Percentiles rank a stretch among this genome's conserved stretches.
Evolutionary conservation across 2,888 invertebrate genomes (phyloP).

Genomic region (Agapetus fuscipes): DNA sequence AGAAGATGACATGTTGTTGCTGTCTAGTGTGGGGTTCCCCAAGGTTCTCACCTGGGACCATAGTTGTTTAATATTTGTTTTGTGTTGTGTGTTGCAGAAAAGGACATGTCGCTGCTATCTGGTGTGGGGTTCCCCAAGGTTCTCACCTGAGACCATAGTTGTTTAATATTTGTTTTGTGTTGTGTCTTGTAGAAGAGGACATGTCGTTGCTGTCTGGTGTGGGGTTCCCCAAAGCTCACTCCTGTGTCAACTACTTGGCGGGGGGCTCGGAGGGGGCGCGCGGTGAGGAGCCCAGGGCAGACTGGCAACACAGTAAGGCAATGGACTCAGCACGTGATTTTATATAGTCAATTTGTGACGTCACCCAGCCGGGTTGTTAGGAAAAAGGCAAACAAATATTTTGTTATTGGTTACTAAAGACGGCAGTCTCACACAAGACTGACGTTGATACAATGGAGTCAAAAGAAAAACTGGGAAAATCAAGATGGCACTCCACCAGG

Average conservation of each 20-base stretch:
- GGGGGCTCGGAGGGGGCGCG: constrained; percentile 53
- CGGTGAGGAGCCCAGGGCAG: constrained; percentile 62
- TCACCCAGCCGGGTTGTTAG: no score
- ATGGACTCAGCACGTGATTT: constrained; percentile 13
- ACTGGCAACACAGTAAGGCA: constrained; percentile 71
- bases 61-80: no score
- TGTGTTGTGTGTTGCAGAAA: no score
- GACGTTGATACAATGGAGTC: no score
- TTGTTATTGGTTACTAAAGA: no score
- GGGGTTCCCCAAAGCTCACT: constrained; percentile 57
- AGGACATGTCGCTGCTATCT: constrained; percentile 59
- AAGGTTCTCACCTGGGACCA: constrained; percentile 54
- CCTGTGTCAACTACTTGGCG: constrained; percentile 74
- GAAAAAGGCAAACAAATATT: no score
- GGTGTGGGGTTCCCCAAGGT: constrained; percentile 57
- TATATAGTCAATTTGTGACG: no score
- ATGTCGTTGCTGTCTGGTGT: constrained; percentile 53
- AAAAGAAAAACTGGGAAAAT: no score
- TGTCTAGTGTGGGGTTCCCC: constrained; percentile 57
- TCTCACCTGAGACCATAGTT: constrained; percentile 64
- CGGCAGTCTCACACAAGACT: no score
- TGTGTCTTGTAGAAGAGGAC: constrained; percentile 62
- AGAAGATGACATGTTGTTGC: constrained; percentile 62
- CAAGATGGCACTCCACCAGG: no score
- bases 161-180: no score